Conservation (phyloP, 1,140 invertebrate genomes). For the Meloidogyne chitwoodi region DNA sequence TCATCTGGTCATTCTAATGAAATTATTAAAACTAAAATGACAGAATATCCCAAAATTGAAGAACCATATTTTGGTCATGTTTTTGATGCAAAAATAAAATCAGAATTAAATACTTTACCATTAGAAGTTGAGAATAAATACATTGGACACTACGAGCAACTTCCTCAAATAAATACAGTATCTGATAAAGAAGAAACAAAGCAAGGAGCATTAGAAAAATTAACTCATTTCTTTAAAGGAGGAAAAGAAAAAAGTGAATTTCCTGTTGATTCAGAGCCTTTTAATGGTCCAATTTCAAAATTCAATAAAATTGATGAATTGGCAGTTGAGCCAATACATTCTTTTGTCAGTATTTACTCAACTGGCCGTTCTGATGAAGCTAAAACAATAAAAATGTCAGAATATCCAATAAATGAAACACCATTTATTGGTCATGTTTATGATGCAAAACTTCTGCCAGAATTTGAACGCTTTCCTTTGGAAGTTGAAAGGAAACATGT, state of each 20-base stretch:
- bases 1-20: slow-evolving; percentile 30
- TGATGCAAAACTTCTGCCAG: not conserved
- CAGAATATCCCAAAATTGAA: not conserved
- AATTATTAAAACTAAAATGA: not conserved
- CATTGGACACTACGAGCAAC: too few relatives aligned
- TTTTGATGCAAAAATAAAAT: not conserved
- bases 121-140: too few relatives aligned
- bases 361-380: not conserved
- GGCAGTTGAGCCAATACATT: not conserved
- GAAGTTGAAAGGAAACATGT: not conserved
- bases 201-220: not conserved
- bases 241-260: not conserved
- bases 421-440: not conserved
- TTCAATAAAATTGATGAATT: not conserved
- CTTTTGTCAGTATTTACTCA: not conserved
- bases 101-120: not conserved
- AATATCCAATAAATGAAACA: not conserved
- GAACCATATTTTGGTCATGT: not conserved
- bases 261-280: not conserved
- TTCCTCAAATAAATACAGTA: too few relatives aligned
- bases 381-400: not conserved
- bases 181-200: not conserved
- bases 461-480: not conserved
- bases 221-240: not conserved
- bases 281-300: not conserved